These are phyloP conservation scores for Heliothis peltigera DNA, from an alignment of 2,888 invertebrate genomes.

Conservation along the genomic window DNA sequence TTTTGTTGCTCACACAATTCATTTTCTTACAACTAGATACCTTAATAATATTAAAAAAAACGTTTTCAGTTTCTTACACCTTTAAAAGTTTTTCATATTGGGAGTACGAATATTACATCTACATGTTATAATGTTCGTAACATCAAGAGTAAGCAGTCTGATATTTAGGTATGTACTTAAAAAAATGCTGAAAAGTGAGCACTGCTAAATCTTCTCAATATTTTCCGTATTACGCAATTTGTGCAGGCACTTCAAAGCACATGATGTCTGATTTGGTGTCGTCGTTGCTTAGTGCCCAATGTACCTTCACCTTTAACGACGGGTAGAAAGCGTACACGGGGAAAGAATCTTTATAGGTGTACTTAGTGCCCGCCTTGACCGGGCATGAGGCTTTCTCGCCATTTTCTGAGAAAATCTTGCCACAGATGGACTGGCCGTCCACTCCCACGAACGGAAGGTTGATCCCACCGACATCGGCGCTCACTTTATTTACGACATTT, in stretches of 20 bases:
- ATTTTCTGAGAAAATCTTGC: slow-evolving; percentile 89
- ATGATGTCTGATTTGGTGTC: slow-evolving; percentile 78
- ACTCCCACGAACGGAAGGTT: slow-evolving; percentile 94
- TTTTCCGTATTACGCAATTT: slow-evolving; percentile 77
- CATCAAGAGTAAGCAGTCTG: too few relatives aligned
- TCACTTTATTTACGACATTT: slow-evolving; percentile 90
- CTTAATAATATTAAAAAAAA: slow-evolving; percentile 6
- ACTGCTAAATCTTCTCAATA: not conserved
- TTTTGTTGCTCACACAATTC: slow-evolving; percentile 13
- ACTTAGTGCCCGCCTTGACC: slow-evolving; percentile 91
- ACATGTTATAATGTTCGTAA: too few relatives aligned
- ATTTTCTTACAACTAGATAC: slow-evolving; percentile 2
- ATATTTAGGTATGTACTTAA: too few relatives aligned
- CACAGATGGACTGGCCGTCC: slow-evolving; percentile 92
- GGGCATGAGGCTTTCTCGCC: slow-evolving; percentile 92
- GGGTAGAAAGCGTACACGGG: slow-evolving; percentile 89
- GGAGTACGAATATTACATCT: too few relatives aligned
- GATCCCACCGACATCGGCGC: slow-evolving; percentile 91
- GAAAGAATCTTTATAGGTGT: slow-evolving; percentile 92
- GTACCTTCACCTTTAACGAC: slow-evolving; percentile 87
- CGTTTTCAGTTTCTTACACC: not conserved
- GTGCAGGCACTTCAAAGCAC: slow-evolving; percentile 93
- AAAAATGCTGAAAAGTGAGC: slow-evolving; percentile 10
- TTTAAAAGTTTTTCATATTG: too few relatives aligned
- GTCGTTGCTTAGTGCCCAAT: slow-evolving; percentile 90